Evolutionary conservation across 2,888 invertebrate species (phyloP).

Genomic region (Sthenelais limicola): DNA sequence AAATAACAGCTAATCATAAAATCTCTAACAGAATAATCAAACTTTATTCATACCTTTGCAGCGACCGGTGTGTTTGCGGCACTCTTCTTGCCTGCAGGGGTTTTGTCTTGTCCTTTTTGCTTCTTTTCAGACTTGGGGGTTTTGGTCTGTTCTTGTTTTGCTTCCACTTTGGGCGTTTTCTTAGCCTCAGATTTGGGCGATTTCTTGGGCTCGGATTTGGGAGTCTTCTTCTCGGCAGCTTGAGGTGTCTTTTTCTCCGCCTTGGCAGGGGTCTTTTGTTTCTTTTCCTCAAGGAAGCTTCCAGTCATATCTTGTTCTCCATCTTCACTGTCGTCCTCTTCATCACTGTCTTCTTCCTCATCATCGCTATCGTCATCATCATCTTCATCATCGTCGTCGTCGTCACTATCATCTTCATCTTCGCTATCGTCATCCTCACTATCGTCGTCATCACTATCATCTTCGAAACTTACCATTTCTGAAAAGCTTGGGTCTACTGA

Average conservation of each 20-base stretch:
- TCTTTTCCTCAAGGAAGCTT: conserved; percentile 40
- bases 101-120: conserved; percentile 57
- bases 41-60: no score
- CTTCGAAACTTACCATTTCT: no score
- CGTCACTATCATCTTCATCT: conserved; percentile 71
- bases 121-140: conserved; percentile 46
- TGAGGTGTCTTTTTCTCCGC: conserved; percentile 27
- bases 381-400: conserved; percentile 68
- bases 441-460: conserved; percentile 45
- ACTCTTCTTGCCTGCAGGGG: conserved; percentile 46
- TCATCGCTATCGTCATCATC: conserved; percentile 51
- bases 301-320: conserved; percentile 13
- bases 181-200: conserved; percentile 65
- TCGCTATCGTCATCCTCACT: conserved; percentile 48
- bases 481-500: no score
- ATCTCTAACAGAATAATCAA: no score
- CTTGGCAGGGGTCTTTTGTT: conserved; percentile 19
- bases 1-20: no score
- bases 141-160: conserved; percentile 44
- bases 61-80: no score
- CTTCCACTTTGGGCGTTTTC: conserved; percentile 56
- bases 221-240: conserved; percentile 34
- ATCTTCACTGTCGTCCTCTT: conserved; percentile 22
- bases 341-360: conserved; percentile 51
- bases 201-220: neutral